Percentiles rank a stretch among this genome's conserved stretches.
Evolutionary conservation across 2,888 invertebrate genomes (phyloP).

Genomic region (Agonum fuliginosum): DNA sequence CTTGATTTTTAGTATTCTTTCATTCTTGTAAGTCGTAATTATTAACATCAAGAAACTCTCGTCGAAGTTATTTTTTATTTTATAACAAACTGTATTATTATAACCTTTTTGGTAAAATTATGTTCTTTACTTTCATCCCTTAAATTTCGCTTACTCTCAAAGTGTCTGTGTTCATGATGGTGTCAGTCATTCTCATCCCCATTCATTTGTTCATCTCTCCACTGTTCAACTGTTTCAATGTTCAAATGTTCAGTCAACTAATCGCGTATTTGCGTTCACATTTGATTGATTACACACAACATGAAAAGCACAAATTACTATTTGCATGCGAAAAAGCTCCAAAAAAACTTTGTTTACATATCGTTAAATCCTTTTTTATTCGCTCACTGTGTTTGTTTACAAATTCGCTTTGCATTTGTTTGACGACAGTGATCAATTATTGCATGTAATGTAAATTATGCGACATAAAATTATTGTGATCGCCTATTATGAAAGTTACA

Average conservation of each 20-base stretch:
- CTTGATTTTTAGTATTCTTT: too few species aligned
- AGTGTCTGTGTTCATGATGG: too few species aligned
- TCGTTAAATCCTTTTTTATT: constrained; percentile 51
- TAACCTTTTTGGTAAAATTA: too few species aligned
- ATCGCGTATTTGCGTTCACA: constrained; percentile 42
- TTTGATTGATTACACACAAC: constrained; percentile 51
- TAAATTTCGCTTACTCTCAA: too few species aligned
- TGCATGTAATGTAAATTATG: constrained; percentile 37
- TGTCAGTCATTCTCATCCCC: neutral
- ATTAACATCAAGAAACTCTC: too few species aligned
- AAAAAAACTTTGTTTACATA: constrained; percentile 40
- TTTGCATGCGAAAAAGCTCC: constrained; percentile 33
- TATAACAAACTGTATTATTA: too few species aligned
- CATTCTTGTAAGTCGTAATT: too few species aligned
- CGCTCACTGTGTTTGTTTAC: constrained; percentile 26
- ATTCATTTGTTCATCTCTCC: too few species aligned
- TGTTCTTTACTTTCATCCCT: too few species aligned
- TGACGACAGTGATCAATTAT: constrained; percentile 33
- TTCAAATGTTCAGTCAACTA: constrained; percentile 48
- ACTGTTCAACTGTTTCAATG: constrained; percentile 16
- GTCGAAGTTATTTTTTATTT: too few species aligned
- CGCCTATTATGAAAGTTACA: neutral
- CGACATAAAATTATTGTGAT: neutral
- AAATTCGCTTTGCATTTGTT: constrained; percentile 44
- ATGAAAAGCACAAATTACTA: constrained; percentile 53